These are phyloP conservation scores for Syrrhaptes paradoxus DNA, from an alignment of 2,113 vertebrate genomes.

Conservation along the genomic window DNA sequence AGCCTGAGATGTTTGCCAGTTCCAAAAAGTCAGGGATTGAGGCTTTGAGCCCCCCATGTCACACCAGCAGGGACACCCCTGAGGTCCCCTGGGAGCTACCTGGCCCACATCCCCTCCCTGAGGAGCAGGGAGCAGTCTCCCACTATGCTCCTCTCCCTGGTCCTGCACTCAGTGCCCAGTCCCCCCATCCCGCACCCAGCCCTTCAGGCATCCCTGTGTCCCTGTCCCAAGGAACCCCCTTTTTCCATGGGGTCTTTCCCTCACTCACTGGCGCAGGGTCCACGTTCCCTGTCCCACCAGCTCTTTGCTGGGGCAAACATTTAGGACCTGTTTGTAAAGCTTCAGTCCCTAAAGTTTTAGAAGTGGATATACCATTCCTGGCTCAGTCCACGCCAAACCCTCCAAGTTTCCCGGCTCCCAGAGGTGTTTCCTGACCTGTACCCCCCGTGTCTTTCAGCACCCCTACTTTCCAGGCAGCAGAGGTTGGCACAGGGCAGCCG, in stretches of 20 bases:
- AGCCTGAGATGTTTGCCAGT: background rate
- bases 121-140: rapidly evolving
- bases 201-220: background rate
- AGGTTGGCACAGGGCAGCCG: background rate
- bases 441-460: background rate
- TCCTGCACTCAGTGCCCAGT: background rate
- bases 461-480: constrained; percentile 40
- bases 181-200: rapidly evolving
- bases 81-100: background rate
- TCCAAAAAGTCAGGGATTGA: background rate
- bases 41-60: background rate
- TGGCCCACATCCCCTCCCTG: background rate
- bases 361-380: background rate
- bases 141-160: background rate
- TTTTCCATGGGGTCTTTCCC: background rate
- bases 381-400: background rate
- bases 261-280: no score
- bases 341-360: background rate
- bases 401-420: rapidly evolving
- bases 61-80: background rate
- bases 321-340: background rate
- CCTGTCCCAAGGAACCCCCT: background rate
- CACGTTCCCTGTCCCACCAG: background rate
- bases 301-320: background rate
- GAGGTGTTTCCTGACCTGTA: background rate